phyloP scores from a whole-genome alignment of 2,888 invertebrate species.

The Phyllotreta striolata region DNA sequence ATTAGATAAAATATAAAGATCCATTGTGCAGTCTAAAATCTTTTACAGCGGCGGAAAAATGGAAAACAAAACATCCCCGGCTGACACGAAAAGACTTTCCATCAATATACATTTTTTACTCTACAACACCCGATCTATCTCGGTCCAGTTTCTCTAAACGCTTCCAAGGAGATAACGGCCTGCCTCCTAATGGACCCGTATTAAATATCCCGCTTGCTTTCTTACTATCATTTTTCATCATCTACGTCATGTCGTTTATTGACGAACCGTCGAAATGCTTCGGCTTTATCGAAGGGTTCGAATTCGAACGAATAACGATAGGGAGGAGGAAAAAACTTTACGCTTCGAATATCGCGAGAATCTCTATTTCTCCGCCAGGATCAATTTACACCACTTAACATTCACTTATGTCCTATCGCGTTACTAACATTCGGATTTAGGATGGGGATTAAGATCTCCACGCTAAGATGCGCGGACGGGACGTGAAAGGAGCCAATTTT shows the following conservation, averaged over 20 bases:
- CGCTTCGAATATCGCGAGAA: conserved; percentile 35
- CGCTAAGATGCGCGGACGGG: background rate
- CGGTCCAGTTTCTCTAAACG: conserved; percentile 40
- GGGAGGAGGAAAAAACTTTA: conserved; percentile 26
- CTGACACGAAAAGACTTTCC: conserved; percentile 34
- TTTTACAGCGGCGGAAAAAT: conserved; percentile 15
- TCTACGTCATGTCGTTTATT: conserved; percentile 53
- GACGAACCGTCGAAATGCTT: conserved; percentile 49
- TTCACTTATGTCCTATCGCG: conserved; percentile 48
- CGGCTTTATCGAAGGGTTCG: conserved; percentile 47
- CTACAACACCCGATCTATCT: conserved; percentile 35
- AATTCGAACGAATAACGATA: conserved; percentile 23
- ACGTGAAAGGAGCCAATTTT: too few species aligned
- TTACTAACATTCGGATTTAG: conserved; percentile 39
- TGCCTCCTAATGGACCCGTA: conserved; percentile 57
- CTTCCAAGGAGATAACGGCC: conserved; percentile 36
- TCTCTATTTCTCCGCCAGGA: conserved; percentile 38
- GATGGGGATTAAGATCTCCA: conserved; percentile 25
- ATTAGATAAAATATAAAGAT: background rate
- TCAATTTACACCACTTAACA: conserved; percentile 51
- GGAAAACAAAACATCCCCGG: conserved; percentile 29
- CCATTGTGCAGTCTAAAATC: conserved; percentile 15
- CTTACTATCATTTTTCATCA: conserved; percentile 58
- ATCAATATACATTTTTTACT: conserved; percentile 33
- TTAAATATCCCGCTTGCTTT: conserved; percentile 56